Evolutionary conservation across 1,140 invertebrate genomes (phyloP).

Genomic region (Hycleus phaleratus): DNA sequence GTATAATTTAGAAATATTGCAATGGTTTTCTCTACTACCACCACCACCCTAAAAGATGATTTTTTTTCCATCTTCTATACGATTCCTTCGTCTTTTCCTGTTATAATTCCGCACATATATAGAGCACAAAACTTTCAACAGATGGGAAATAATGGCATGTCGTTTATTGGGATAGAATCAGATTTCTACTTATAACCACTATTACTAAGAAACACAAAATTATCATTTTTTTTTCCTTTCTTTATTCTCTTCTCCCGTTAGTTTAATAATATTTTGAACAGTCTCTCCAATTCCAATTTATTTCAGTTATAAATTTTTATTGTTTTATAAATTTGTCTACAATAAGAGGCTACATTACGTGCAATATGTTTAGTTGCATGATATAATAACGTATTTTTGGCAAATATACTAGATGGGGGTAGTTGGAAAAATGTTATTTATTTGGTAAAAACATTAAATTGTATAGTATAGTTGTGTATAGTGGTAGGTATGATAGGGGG

Average conservation of each 20-base stretch:
- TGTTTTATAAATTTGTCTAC: no score
- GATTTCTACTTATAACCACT: not conserved
- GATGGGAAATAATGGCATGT: not conserved
- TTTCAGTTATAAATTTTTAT: no score
- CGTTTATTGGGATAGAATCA: not conserved
- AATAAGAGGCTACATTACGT: not conserved
- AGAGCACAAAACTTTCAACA: no score
- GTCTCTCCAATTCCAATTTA: no score
- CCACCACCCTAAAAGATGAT: slow-evolving; percentile 8
- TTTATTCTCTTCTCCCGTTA: not conserved
- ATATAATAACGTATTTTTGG: slow-evolving; percentile 8
- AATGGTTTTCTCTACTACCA: slow-evolving; percentile 7
- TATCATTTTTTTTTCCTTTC: not conserved
- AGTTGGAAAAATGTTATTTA: slow-evolving; percentile 10
- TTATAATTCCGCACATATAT: no score
- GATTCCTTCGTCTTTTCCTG: slow-evolving; percentile 8
- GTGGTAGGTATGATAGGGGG: not conserved
- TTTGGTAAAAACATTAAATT: not conserved
- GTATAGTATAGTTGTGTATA: no score
- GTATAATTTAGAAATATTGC: slow-evolving; percentile 19
- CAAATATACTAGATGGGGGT: not conserved
- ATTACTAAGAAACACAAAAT: not conserved
- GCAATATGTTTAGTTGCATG: slow-evolving; percentile 10
- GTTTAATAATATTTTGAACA: no score
- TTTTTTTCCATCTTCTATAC: not conserved